A percentile compares a stretch with the other conserved stretches of the same genome.
phyloP scores from a whole-genome alignment of 2,797 vertebrate species.

The Halcyon leucocephala region DNA sequence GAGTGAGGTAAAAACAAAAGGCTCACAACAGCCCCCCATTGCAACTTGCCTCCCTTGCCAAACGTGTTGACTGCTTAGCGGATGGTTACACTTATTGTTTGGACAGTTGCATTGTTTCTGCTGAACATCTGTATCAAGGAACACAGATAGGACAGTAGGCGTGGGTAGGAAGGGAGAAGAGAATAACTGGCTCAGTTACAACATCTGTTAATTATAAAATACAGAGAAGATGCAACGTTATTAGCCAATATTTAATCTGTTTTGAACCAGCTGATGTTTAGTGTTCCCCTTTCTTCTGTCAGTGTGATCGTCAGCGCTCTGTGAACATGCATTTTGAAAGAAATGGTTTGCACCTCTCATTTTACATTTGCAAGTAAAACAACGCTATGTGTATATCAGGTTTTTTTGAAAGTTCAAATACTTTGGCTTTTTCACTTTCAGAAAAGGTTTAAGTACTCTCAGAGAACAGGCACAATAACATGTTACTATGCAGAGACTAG shows the following conservation, averaged over 20 bases:
- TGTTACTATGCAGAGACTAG: neutral
- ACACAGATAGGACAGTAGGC: neutral
- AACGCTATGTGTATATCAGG: neutral
- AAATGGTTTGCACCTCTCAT: neutral
- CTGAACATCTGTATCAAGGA: slow-evolving; percentile 45
- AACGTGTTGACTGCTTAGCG: neutral
- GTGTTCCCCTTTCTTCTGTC: neutral
- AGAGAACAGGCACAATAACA: neutral
- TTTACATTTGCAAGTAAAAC: neutral
- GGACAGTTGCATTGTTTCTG: slow-evolving; percentile 47
- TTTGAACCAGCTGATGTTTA: neutral
- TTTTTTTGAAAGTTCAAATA: neutral
- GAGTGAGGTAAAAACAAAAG: neutral
- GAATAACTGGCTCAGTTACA: slow-evolving; percentile 29
- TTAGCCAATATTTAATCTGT: neutral
- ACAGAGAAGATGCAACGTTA: neutral
- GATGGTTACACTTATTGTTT: slow-evolving; percentile 15
- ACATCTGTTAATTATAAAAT: slow-evolving; percentile 16
- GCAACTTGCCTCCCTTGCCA: neutral
- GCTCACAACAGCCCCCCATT: neutral
- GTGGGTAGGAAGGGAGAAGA: slow-evolving; percentile 30
- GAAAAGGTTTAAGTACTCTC: neutral
- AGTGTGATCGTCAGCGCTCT: neutral
- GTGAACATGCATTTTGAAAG: neutral
- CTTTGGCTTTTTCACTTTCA: neutral